A percentile compares a stretch with the other conserved stretches of the same genome.
Conservation (phyloP, 2,797 vertebrate genomes). For the Aulostomus chinensis region DNA sequence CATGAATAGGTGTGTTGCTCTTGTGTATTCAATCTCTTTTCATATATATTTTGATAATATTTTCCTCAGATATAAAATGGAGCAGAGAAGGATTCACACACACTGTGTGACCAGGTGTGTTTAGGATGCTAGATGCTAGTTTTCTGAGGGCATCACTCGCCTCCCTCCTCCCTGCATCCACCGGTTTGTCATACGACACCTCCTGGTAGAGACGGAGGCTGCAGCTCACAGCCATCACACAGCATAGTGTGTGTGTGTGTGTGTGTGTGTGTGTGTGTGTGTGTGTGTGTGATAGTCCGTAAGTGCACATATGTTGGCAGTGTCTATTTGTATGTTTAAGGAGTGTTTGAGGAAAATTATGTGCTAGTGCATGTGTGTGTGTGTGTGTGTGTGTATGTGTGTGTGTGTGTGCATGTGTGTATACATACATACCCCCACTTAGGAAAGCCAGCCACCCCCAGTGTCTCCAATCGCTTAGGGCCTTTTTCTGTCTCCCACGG, state of each 20-base stretch:
- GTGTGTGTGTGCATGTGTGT: constrained; percentile 28
- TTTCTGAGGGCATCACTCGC: constrained; percentile 5
- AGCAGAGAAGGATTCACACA: background rate
- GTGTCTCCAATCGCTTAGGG: constrained; percentile 74
- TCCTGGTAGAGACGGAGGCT: constrained; percentile 65
- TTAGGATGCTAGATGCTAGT: background rate
- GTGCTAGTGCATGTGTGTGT: constrained; percentile 5
- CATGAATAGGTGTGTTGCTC: background rate
- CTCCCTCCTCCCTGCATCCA: constrained; percentile 27
- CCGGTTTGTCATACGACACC: constrained; percentile 55
- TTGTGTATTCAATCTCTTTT: background rate
- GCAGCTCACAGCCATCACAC: constrained; percentile 38
- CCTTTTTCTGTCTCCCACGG: constrained; percentile 67
- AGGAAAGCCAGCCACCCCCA: constrained; percentile 69
- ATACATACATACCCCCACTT: constrained; percentile 63
- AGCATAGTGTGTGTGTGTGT: constrained; percentile 8
- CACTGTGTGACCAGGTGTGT: constrained; percentile 21
- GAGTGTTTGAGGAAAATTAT: constrained; percentile 25
- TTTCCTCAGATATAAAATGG: too few relatives aligned
- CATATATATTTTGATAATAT: too few relatives aligned
- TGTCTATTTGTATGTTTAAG: constrained; percentile 38
- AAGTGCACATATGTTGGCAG: constrained; percentile 16
- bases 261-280: constrained; percentile 13
- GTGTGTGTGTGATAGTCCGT: constrained; percentile 1
- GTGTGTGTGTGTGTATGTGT: constrained; percentile 26